Percentiles rank a stretch among this genome's conserved stretches.
These are phyloP conservation scores for Melanotaenia duboulayi DNA, from an alignment of 2,113 vertebrate genomes.

Conservation along the genomic window DNA sequence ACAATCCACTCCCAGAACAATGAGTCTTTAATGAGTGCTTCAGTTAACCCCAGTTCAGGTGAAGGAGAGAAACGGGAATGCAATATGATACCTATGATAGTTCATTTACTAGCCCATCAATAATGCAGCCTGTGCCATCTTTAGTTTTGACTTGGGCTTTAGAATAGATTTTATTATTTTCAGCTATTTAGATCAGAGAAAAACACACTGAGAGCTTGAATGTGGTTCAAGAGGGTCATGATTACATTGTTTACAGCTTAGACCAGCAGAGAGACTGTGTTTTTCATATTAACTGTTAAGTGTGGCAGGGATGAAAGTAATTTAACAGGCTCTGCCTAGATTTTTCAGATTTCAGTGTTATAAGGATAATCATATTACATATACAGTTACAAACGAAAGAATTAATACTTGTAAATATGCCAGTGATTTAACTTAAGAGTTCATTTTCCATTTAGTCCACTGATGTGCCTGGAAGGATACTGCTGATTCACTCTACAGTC, in stretches of 20 bases:
- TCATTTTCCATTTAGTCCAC: conserved; percentile 24
- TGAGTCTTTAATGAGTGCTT: conserved; percentile 71
- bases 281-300: conserved; percentile 16
- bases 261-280: not conserved
- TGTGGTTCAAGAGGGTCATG: not conserved
- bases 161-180: conserved; percentile 9
- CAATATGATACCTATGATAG: conserved; percentile 77
- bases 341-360: conserved; percentile 1
- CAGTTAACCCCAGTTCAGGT: conserved; percentile 65
- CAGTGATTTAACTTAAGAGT: conserved; percentile 36
- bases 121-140: conserved; percentile 71
- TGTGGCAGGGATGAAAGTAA: not conserved
- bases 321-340: not conserved
- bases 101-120: conserved; percentile 71
- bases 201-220: not conserved
- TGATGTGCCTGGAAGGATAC: conserved; percentile 53
- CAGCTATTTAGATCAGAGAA: not conserved
- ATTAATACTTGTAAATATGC: conserved; percentile 23
- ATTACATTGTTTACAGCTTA: not conserved
- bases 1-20: conserved; percentile 62
- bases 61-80: conserved; percentile 61
- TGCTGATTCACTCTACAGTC: conserved; percentile 76
- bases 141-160: conserved; percentile 27
- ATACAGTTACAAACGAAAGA: conserved; percentile 16
- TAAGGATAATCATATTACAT: not conserved